phyloP scores from a whole-genome alignment of 2,113 vertebrate genomes.

The Phalacrocorax brasilianus region DNA sequence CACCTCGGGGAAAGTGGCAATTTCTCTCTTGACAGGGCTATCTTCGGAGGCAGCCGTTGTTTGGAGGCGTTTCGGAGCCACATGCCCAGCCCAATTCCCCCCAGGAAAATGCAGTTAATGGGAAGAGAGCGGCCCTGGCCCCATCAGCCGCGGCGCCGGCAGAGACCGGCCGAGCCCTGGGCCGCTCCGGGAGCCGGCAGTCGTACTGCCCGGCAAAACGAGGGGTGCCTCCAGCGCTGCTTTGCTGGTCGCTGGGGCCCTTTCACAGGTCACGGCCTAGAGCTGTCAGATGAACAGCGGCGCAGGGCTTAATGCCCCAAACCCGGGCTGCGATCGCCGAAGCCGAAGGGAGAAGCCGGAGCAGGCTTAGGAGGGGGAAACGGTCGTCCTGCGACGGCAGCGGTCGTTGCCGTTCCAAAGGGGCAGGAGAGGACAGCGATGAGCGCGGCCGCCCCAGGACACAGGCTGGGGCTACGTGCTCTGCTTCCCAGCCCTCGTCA shows the following conservation, averaged over 20 bases:
- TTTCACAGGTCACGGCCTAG: neutral
- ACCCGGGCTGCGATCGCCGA: neutral
- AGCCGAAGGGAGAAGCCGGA: neutral
- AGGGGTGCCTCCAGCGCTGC: neutral
- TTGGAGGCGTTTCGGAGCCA: neutral
- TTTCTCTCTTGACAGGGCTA: constrained; percentile 55
- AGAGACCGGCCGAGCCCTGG: fast-evolving
- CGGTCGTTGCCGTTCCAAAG: neutral
- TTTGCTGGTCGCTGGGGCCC: neutral
- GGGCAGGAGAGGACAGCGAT: fast-evolving
- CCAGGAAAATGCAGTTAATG: neutral
- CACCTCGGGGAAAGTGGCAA: constrained; percentile 40
- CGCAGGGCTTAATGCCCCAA: too few relatives aligned
- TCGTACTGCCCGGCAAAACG: neutral
- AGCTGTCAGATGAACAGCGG: neutral
- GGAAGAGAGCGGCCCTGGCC: neutral
- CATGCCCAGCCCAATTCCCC: neutral
- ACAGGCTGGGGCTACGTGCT: neutral
- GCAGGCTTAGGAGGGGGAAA: neutral
- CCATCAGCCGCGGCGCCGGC: neutral
- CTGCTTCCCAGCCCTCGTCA: neutral
- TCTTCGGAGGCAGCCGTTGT: neutral
- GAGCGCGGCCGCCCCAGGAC: neutral
- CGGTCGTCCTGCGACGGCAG: neutral
- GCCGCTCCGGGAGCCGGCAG: neutral